Percentiles rank a stretch among this genome's conserved stretches.
Conservation (phyloP, 2,888 invertebrate species). For the Parnassius apollo region DNA sequence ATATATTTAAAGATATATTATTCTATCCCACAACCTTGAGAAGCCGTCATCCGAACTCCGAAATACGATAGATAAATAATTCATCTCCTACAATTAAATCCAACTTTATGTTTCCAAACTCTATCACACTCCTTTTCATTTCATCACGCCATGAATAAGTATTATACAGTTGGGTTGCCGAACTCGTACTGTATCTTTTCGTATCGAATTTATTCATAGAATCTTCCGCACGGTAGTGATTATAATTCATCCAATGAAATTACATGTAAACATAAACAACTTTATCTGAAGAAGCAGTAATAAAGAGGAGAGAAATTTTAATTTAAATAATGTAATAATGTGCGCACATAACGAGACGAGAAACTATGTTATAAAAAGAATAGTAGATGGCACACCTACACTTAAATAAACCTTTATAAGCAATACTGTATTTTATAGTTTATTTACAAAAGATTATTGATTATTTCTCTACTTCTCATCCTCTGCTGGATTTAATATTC, state of each 20-base stretch:
- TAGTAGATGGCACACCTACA: too few relatives aligned
- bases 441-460: too few relatives aligned
- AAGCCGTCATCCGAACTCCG: neutral
- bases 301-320: neutral
- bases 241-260: conserved; percentile 16
- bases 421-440: too few relatives aligned
- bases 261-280: neutral
- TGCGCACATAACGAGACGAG: too few relatives aligned
- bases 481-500: too few relatives aligned
- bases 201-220: conserved; percentile 23
- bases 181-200: conserved; percentile 27
- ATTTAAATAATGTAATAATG: neutral
- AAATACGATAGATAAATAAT: conserved; percentile 31
- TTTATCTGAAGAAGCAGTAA: neutral
- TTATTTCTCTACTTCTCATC: too few relatives aligned
- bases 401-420: too few relatives aligned
- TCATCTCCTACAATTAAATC: conserved; percentile 37
- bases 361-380: too few relatives aligned
- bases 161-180: conserved; percentile 34
- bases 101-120: conserved; percentile 36
- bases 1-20: too few relatives aligned
- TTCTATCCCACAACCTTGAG: neutral
- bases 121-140: conserved; percentile 40
- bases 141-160: conserved; percentile 41
- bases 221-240: conserved; percentile 12